Base-by-base conservation (phyloP, 2,888 invertebrate genomes). In the Matsumyia berberina region DNA sequence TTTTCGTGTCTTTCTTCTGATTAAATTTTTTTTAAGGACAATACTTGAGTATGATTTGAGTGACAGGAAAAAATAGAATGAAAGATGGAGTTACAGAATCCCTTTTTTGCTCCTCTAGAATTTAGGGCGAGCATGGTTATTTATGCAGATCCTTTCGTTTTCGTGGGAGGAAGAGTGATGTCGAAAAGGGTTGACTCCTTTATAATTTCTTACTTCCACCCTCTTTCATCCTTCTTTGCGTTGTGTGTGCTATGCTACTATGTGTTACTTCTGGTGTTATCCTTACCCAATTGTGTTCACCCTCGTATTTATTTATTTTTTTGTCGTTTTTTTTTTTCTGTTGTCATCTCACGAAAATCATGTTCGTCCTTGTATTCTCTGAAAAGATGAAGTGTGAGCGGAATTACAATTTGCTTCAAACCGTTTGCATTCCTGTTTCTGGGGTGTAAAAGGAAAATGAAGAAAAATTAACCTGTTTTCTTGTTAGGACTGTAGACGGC, bases 141-240 rank as follows among this genome's bases (percentile, higher is more conserved):
- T 78, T 78, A 83, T 83, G 83, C 55, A 79, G 67, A 79, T 74
- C 79, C 72, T 55, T 78, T 64, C 37, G 35, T 70, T 44, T 42
- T 55, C 35, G 15, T 53, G 4, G 7, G 12, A 24, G 31, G 39
- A 15, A 24, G 35, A 17, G 35, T 9, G 12, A 12, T 19, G 57
- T 44, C 66, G 44, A 60, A 69, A 73, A 69, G 73, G 73, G 78
- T 77, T 82, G 60, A 66, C 58, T 73, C 44, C 19, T 17, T 11
- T 62, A 78, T 64, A 62, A 79, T 67, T 78, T 79, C 62, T 67
- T 57, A 46, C 31, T 70, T 42, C 8, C 62, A 49, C 37, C n/a
- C 17, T 8, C 12, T 4, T 19, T 46, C 46, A 17, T 19, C 24
- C 7, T 6, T 1, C 2, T 29, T 37, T 4, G 5, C 11, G 5